These are phyloP conservation scores for Leucophora obtusa DNA, from an alignment of 2,888 invertebrate genomes.

Conservation along the genomic window DNA sequence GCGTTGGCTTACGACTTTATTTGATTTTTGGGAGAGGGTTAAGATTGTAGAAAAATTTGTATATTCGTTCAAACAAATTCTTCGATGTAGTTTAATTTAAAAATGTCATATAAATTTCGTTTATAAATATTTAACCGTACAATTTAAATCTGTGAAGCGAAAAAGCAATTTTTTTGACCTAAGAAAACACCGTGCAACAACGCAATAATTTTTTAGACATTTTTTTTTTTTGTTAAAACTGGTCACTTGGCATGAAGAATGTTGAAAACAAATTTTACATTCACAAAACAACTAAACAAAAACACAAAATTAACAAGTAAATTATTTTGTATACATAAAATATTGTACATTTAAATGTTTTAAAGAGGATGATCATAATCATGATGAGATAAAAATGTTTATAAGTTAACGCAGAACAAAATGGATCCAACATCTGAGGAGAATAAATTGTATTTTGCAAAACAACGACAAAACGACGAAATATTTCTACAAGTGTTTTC, in stretches of 20 bases:
- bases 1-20: too few species aligned
- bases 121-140: too few species aligned
- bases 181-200: conserved; percentile 5
- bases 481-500: conserved; percentile 50
- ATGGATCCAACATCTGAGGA: conserved; percentile 6
- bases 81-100: too few species aligned
- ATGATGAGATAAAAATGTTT: background rate
- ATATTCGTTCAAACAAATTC: too few species aligned
- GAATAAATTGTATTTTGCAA: conserved; percentile 5
- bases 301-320: conserved; percentile 34
- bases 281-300: conserved; percentile 1
- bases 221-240: conserved; percentile 18
- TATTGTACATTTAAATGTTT: background rate
- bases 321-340: conserved; percentile 43
- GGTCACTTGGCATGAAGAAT: conserved; percentile 29
- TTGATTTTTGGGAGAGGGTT: too few species aligned
- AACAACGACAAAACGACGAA: conserved; percentile 35
- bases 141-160: too few species aligned
- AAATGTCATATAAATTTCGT: too few species aligned
- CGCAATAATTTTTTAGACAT: conserved; percentile 3
- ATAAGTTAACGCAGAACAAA: background rate
- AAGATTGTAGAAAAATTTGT: too few species aligned
- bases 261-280: background rate
- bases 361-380: background rate
- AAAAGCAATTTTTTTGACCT: background rate